Base-by-base conservation (phyloP, 1,140 invertebrate genomes). In the Anastatus disparis region DNA sequence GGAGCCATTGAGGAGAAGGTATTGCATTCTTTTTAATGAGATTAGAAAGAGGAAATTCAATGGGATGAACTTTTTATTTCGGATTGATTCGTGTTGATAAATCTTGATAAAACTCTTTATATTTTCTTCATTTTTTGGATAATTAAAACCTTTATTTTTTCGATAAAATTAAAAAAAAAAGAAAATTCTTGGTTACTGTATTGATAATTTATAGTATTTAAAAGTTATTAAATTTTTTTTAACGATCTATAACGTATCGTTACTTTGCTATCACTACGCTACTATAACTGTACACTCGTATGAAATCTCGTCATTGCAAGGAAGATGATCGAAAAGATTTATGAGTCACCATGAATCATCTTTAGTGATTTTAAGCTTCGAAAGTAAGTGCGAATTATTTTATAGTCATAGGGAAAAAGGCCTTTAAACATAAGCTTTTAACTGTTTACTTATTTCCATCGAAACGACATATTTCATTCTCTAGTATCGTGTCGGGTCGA, bases 291-390 rank as follows among this genome's bases (percentile, higher is more conserved):
- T 52, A 27, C 27, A 42, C 42, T 66, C n/a, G n/a, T n/a, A n/a
- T 13, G 13, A 40, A 56, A 27, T 66, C 35, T 55, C 63, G 35
- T 68, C 29, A 52, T 42, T n/a, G 38, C 27, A 50, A 15, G 3
- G 56, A 52, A 61, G 27, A 69, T 44, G 29, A 52, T 44, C 9
- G 38, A 24, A 22, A n/a, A 64, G 52, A 55, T 66, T 66, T 66
- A 66, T 22, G 26, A 7, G 8, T 22, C 15, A 50, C n/a, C 12
- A 38, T 64, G 48, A 64, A 52, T 52, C 62, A 64, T 52, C 12
- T 15, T 0, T 8, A 13, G 12, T n/a, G 26, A 20, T 48, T n/a
- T 62, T 27, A 29, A 62, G 24, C 42, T 31, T 13, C 13, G 26
- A 31, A n/a, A 17, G 27, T 20, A 42, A 48, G 42, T 48, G 29